phyloP scores from a whole-genome alignment of 2,113 vertebrate species.

The Brachionichthys hirsutus region DNA sequence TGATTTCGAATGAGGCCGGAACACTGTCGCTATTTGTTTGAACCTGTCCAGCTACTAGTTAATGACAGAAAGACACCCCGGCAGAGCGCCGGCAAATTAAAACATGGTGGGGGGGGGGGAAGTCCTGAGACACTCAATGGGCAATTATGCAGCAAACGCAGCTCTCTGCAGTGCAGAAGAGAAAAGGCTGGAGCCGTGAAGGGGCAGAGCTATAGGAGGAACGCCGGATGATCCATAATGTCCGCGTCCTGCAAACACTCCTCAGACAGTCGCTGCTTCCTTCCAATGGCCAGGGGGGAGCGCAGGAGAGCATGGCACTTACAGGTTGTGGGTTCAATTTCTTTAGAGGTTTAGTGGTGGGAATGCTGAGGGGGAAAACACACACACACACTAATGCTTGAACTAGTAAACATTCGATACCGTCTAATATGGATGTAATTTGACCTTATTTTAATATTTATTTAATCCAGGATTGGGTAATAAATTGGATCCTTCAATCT shows the following conservation, averaged over 20 bases:
- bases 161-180: constrained; percentile 67
- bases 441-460: not conserved
- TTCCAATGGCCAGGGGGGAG: constrained; percentile 5
- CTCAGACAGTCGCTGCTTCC: constrained; percentile 2
- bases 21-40: constrained; percentile 15
- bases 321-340: constrained; percentile 30
- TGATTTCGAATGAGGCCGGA: constrained; percentile 7
- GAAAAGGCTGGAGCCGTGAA: constrained; percentile 51
- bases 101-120: constrained; percentile 10
- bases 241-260: constrained; percentile 32
- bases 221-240: constrained; percentile 49
- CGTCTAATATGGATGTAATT: not conserved
- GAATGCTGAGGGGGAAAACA: not conserved
- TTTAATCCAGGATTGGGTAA: not conserved
- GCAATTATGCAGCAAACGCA: constrained; percentile 82
- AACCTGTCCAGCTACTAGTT: constrained; percentile 17
- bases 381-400: no score
- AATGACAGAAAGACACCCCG: constrained; percentile 27
- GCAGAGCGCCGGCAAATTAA: constrained; percentile 39
- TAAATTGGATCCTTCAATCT: not conserved
- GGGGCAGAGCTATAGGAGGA: constrained; percentile 26
- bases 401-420: not conserved
- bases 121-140: constrained; percentile 70
- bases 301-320: constrained; percentile 14
- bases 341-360: constrained; percentile 8